A percentile compares a stretch with the other conserved stretches of the same genome.
phyloP scores from a whole-genome alignment of 2,113 vertebrate species.

The Orcinus orca region DNA sequence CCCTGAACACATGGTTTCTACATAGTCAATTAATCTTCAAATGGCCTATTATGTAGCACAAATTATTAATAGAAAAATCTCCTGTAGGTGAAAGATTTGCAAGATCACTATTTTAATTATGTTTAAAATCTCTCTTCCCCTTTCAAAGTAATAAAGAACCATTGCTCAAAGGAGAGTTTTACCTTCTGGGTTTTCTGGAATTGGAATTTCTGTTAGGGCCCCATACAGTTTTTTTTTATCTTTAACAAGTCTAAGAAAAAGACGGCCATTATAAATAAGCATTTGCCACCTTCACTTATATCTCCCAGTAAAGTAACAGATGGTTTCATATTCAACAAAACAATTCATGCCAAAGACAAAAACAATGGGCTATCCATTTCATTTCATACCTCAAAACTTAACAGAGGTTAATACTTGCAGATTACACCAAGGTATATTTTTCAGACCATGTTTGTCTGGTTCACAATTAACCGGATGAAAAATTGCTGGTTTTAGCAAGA shows the following conservation, averaged over 20 bases:
- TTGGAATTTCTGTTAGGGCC: neutral
- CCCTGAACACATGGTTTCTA: slow-evolving; percentile 54
- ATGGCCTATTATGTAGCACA: slow-evolving; percentile 11
- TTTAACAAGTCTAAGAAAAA: neutral
- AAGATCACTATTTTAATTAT: slow-evolving; percentile 55
- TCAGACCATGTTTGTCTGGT: neutral
- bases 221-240: neutral
- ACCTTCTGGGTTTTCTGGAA: neutral
- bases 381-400: neutral
- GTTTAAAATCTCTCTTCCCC: neutral
- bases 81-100: slow-evolving; percentile 27
- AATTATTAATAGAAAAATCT: slow-evolving; percentile 34
- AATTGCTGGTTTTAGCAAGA: neutral
- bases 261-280: neutral
- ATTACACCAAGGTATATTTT: neutral
- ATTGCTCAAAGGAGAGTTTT: neutral
- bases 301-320: neutral
- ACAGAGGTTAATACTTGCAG: neutral
- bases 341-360: neutral
- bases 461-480: neutral
- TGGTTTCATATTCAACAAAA: neutral
- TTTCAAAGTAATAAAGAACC: neutral
- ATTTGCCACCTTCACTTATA: neutral
- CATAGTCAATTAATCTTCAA: slow-evolving; percentile 70
- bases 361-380: neutral